Conservation (phyloP, 2,797 vertebrate genomes). For the Rhabdomys pumilio region DNA sequence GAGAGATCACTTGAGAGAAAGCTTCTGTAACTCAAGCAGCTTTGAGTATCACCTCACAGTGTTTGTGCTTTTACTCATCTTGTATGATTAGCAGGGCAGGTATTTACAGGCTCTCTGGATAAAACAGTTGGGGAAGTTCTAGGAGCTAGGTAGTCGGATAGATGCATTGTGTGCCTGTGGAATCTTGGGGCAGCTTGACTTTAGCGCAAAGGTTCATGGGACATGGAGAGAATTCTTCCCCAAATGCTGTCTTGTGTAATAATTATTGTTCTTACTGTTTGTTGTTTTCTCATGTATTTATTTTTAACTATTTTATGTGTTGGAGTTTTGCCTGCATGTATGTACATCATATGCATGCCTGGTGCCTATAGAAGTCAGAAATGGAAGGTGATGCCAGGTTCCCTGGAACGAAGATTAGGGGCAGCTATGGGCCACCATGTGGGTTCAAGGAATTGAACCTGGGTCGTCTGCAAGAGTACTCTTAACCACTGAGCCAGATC, state of each 20-base stretch:
- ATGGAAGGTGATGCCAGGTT: neutral
- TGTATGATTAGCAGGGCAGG: neutral
- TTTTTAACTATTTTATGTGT: neutral
- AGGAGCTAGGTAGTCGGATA: neutral
- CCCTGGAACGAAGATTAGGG: neutral
- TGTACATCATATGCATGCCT: neutral
- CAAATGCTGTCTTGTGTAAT: neutral
- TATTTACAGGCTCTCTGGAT: constrained; percentile 31
- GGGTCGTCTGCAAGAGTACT: neutral
- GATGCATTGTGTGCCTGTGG: neutral
- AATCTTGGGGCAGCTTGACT: neutral
- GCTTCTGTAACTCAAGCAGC: neutral
- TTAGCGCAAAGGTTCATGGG: neutral
- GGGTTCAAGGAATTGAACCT: neutral
- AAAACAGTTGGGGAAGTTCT: neutral
- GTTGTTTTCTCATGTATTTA: neutral
- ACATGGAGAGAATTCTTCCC: neutral
- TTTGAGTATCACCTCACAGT: neutral
- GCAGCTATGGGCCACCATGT: neutral
- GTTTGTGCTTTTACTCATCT: neutral
- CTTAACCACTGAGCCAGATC: neutral
- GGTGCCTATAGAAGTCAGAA: neutral
- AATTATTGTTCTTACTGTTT: neutral
- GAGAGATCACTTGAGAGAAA: neutral
- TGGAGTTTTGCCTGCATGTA: neutral